Percentiles rank a stretch among this genome's conserved stretches.
Evolutionary conservation across 2,797 vertebrate species (phyloP).

Genomic region (Haliaeetus vocifer): DNA sequence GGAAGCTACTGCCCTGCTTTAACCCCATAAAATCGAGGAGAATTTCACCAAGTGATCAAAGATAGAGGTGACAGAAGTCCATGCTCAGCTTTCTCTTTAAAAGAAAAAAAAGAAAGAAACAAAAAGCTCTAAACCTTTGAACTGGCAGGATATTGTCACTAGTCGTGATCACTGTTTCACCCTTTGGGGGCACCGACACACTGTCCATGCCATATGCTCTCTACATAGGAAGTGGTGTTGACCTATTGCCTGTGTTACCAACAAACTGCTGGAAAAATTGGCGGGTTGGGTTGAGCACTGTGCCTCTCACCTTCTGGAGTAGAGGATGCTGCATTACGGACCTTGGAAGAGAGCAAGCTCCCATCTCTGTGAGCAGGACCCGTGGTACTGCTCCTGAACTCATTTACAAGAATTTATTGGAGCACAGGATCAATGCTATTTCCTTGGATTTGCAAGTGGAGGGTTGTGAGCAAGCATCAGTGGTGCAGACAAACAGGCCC

Average conservation of each 20-base stretch:
- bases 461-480: not conserved
- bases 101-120: not conserved
- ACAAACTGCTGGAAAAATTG: no score
- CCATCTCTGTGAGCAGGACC: not conserved
- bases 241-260: not conserved
- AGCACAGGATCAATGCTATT: not conserved
- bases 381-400: not conserved
- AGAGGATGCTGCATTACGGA: fast-evolving
- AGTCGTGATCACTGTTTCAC: not conserved
- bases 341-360: not conserved
- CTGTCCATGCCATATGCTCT: not conserved
- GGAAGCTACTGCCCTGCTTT: not conserved
- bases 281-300: fast-evolving
- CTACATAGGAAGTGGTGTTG: not conserved
- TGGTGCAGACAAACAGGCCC: not conserved
- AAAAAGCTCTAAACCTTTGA: not conserved
- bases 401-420: not conserved
- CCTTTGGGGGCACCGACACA: not conserved
- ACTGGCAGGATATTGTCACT: not conserved
- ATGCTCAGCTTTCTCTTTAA: not conserved
- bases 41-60: not conserved
- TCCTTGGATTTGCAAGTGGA: not conserved
- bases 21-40: not conserved
- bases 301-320: not conserved
- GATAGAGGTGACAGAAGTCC: not conserved